phyloP scores from a whole-genome alignment of 2,888 invertebrate genomes.

The Xestoiulus laeticollis region DNA sequence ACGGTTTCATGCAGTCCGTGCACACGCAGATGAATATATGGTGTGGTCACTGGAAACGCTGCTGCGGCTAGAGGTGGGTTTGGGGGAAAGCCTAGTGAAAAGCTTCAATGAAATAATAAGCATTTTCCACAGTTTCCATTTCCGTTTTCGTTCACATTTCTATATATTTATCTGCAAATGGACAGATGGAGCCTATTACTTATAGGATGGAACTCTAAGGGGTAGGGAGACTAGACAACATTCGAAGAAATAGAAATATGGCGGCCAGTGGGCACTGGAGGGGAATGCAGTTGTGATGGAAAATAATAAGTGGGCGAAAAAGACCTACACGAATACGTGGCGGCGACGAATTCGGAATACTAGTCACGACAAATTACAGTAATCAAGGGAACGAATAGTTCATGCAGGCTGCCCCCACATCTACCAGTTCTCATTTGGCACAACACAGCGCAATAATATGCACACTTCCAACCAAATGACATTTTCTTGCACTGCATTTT shows the following conservation, averaged over 20 bases:
- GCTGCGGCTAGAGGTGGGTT: constrained; percentile 37
- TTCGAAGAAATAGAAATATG: constrained; percentile 32
- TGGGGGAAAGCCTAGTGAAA: background rate
- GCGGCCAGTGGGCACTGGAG: background rate
- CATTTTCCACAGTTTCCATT: constrained; percentile 40
- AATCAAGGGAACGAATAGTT: constrained; percentile 25
- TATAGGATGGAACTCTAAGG: background rate
- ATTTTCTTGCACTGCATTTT: background rate
- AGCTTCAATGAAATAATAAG: constrained; percentile 43
- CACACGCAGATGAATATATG: constrained; percentile 31
- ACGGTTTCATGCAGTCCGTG: constrained; percentile 38
- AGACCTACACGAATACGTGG: background rate
- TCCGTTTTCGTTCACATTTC: constrained; percentile 30
- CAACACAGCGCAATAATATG: background rate
- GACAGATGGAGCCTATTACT: constrained; percentile 41
- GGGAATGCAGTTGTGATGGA: constrained; percentile 13
- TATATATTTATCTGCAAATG: constrained; percentile 35
- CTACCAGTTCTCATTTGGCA: background rate
- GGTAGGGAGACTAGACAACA: background rate
- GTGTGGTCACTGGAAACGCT: constrained; percentile 31
- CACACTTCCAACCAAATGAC: background rate
- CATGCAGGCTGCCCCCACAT: background rate
- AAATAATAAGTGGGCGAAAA: constrained; percentile 10
- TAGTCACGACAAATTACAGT: constrained; percentile 28
- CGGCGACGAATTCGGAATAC: constrained; percentile 27